phyloP scores from a whole-genome alignment of 2,888 invertebrate genomes.

The Mellilla xanthometata region DNA sequence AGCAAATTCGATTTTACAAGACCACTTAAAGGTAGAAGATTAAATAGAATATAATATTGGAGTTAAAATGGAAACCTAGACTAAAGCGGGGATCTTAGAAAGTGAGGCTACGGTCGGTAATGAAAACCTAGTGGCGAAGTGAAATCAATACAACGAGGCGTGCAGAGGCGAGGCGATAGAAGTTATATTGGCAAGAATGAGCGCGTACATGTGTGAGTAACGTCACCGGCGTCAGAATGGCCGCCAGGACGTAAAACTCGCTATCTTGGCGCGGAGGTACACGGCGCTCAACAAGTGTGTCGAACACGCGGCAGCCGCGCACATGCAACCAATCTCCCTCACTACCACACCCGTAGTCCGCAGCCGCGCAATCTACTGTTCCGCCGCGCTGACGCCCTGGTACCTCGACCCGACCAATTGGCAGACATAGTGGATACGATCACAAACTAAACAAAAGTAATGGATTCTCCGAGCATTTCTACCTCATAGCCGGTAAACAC shows the following conservation, averaged over 20 bases:
- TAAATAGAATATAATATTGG: no score
- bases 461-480: not conserved
- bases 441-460: conserved; percentile 42
- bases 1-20: no score
- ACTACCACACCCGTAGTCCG: no score
- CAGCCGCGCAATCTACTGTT: conserved; percentile 52
- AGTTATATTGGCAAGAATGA: conserved; percentile 48
- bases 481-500: not conserved
- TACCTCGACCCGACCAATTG: conserved; percentile 67
- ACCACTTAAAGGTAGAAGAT: no score
- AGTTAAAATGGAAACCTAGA: no score
- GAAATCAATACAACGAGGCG: conserved; percentile 44
- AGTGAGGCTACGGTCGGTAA: conserved; percentile 9
- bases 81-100: conserved; percentile 2
- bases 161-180: conserved; percentile 33
- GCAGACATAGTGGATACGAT: conserved; percentile 72
- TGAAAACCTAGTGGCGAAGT: conserved; percentile 22
- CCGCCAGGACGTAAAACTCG: conserved; percentile 31
- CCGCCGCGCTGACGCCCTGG: conserved; percentile 57
- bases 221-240: conserved; percentile 25
- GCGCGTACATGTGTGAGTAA: conserved; percentile 43
- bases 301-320: conserved; percentile 74
- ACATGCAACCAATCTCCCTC: conserved; percentile 57
- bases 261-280: conserved; percentile 38
- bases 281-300: conserved; percentile 73